A percentile compares a stretch with the other conserved stretches of the same genome.
Conservation (phyloP, 2,797 vertebrate species). For the Centropyge bicolor region DNA sequence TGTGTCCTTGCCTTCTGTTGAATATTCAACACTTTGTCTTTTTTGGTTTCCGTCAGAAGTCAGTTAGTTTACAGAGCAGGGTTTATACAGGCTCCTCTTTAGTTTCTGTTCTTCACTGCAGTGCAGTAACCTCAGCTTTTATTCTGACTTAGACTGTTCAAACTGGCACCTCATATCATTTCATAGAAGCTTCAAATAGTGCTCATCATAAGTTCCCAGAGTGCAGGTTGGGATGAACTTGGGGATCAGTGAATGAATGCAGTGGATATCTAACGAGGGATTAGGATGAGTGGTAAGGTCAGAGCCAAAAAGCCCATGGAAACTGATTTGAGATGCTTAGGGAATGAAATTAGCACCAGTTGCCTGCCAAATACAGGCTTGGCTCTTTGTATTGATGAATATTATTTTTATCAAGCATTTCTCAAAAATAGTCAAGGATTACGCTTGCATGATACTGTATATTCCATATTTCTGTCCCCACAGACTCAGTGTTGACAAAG, state of each 20-base stretch:
- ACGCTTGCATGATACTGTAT: no score
- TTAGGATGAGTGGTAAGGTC: neutral
- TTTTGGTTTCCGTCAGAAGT: constrained; percentile 14
- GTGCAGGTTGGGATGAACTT: neutral
- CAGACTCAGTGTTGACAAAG: no score
- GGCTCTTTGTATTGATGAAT: no score
- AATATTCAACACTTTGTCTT: constrained; percentile 54
- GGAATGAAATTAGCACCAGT: no score
- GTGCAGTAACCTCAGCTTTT: neutral
- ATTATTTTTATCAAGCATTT: no score
- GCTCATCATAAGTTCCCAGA: neutral
- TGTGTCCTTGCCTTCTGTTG: constrained; percentile 38
- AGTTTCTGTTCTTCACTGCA: neutral
- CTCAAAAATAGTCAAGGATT: no score
- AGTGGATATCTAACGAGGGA: neutral
- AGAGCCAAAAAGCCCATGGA: neutral
- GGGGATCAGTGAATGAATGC: neutral
- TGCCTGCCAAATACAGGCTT: no score
- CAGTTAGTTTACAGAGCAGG: neutral
- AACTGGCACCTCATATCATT: neutral
- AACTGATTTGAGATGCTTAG: neutral
- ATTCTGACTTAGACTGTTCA: neutral
- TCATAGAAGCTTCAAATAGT: neutral
- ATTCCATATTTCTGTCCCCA: no score
- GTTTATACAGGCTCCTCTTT: neutral